phyloP scores from a whole-genome alignment of 2,113 vertebrate genomes.

The Ceuthmochares aereus region DNA sequence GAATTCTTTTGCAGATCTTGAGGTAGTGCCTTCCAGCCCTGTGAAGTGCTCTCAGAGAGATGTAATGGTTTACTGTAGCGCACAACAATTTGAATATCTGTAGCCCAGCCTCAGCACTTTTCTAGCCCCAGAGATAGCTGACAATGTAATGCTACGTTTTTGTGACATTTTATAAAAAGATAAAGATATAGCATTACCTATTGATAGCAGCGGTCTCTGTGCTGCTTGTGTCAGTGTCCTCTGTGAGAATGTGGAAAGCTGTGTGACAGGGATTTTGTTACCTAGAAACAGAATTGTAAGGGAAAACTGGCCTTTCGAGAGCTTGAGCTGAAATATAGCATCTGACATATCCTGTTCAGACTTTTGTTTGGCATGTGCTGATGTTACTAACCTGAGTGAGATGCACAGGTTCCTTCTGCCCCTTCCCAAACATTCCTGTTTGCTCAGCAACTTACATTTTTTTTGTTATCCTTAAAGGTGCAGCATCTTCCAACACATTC shows the following conservation, averaged over 20 bases:
- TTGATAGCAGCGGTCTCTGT: background rate
- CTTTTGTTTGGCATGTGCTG: background rate
- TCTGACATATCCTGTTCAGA: background rate
- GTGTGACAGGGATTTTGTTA: background rate
- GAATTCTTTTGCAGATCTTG: background rate
- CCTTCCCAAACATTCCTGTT: background rate
- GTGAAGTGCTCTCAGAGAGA: background rate
- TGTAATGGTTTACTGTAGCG: background rate
- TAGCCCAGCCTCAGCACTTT: background rate
- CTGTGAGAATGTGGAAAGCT: background rate
- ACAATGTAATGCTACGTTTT: background rate
- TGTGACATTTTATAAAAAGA: background rate
- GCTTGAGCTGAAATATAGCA: background rate
- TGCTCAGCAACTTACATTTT: background rate
- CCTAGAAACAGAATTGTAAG: background rate
- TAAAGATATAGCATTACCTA: background rate
- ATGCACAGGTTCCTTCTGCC: background rate
- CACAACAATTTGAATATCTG: accelerated
- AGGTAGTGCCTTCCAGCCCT: background rate
- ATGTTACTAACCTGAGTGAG: background rate
- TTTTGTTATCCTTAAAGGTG: background rate
- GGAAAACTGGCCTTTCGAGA: background rate
- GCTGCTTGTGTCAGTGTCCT: background rate
- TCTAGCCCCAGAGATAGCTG: background rate
- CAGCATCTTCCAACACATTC: background rate